Percentiles rank a stretch among this genome's conserved stretches.
Conservation (phyloP, 2,113 vertebrate genomes). For the Psophia crepitans region DNA sequence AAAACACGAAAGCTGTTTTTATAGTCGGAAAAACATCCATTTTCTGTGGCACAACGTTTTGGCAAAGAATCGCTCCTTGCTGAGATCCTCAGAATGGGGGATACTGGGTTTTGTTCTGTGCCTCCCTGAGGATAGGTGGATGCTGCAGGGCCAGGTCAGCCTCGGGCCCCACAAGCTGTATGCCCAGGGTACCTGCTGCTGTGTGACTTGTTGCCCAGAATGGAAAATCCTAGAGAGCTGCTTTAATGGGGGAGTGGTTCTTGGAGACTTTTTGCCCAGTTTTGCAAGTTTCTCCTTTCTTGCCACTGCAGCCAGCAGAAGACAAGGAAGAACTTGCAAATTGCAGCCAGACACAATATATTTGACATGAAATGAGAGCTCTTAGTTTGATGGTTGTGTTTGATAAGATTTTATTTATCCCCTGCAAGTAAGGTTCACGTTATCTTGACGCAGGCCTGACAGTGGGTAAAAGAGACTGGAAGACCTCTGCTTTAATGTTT, state of each 20-base stretch:
- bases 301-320: background rate
- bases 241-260: background rate
- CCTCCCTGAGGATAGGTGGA: background rate
- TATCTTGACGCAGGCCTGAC: background rate
- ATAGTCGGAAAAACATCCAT: background rate
- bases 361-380: background rate
- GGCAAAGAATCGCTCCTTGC: background rate
- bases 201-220: background rate
- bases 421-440: background rate
- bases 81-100: background rate
- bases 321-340: background rate
- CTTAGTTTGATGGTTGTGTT: background rate
- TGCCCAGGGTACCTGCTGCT: background rate
- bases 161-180: accelerated
- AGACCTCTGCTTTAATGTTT: background rate
- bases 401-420: background rate
- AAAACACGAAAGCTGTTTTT: background rate
- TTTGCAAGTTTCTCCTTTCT: background rate
- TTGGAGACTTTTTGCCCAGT: background rate
- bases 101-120: background rate
- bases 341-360: background rate
- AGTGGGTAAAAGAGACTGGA: background rate
- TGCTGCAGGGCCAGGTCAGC: background rate
- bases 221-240: background rate
- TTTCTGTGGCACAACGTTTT: background rate